phyloP scores from a whole-genome alignment of 2,888 invertebrate species.

The Labia minor region DNA sequence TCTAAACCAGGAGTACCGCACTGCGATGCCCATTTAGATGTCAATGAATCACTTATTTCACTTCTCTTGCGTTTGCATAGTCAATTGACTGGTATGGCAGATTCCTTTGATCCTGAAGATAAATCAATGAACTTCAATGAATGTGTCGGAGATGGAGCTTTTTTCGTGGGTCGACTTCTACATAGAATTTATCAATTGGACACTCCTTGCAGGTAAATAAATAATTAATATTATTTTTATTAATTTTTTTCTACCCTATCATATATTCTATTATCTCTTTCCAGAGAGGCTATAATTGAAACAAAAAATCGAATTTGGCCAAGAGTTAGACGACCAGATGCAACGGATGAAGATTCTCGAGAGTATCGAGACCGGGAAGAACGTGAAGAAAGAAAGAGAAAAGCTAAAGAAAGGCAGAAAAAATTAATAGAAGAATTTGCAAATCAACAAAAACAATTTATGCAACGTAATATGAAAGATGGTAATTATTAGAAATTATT shows the following conservation, averaged over 20 bases:
- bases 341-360: slow-evolving; percentile 61
- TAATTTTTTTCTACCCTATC: too few species aligned
- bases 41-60: slow-evolving; percentile 83
- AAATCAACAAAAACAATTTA: slow-evolving; percentile 78
- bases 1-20: background rate
- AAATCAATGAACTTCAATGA: slow-evolving; percentile 35
- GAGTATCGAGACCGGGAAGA: slow-evolving; percentile 50
- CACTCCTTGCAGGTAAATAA: slow-evolving; percentile 43
- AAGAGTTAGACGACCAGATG: slow-evolving; percentile 48
- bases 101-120: slow-evolving; percentile 52
- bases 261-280: slow-evolving; percentile 14
- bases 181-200: slow-evolving; percentile 63
- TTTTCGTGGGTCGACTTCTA: slow-evolving; percentile 71
- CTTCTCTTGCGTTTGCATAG: slow-evolving; percentile 80
- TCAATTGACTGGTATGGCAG: slow-evolving; percentile 70
- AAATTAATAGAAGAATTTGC: slow-evolving; percentile 91
- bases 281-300: slow-evolving; percentile 53
- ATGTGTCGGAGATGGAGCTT: slow-evolving; percentile 73
- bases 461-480: slow-evolving; percentile 63
- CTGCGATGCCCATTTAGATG: slow-evolving; percentile 36
- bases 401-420: slow-evolving; percentile 80
- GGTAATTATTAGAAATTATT: slow-evolving; percentile 37
- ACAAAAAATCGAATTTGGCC: slow-evolving; percentile 71
- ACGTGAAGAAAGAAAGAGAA: slow-evolving; percentile 68
- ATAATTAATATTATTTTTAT: too few species aligned